Evolutionary conservation across 2,797 vertebrate genomes (phyloP).

Genomic region (Setipinna tenuifilis): DNA sequence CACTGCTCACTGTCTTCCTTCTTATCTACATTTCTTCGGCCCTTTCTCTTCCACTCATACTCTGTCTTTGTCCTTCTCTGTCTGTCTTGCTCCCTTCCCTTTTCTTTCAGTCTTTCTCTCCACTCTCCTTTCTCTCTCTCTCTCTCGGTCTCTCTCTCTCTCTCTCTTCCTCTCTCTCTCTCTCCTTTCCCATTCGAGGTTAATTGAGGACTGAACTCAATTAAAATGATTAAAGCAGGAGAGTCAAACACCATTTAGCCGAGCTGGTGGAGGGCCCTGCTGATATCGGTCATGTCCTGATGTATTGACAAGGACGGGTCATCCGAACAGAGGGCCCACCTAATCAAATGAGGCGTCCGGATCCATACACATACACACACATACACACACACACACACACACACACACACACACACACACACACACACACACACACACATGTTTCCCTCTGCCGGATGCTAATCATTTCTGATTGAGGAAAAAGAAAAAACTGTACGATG

Average conservation of each 20-base stretch:
- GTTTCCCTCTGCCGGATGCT: constrained; percentile 47
- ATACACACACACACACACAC: too few species aligned
- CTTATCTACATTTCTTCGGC: too few species aligned
- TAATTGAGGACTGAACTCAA: constrained; percentile 57
- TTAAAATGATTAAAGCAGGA: constrained; percentile 55
- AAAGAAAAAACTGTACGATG: constrained; percentile 45
- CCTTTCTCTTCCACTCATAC: too few species aligned
- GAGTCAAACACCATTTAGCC: constrained; percentile 60
- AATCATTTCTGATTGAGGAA: constrained; percentile 56
- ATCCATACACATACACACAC: too few species aligned
- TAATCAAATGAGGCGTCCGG: constrained; percentile 56
- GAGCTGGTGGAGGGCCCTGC: constrained; percentile 30
- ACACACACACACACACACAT: too few species aligned
- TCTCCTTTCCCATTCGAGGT: constrained; percentile 49
- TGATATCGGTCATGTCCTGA: constrained; percentile 44
- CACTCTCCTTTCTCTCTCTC: too few species aligned
- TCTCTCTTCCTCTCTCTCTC: neutral
- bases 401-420: too few species aligned
- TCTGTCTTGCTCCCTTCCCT: too few species aligned
- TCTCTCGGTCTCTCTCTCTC: neutral
- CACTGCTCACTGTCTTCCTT: neutral
- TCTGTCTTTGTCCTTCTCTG: too few species aligned
- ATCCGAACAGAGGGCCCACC: constrained; percentile 43
- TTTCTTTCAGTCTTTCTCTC: too few species aligned
- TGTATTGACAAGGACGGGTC: constrained; percentile 48